Conservation (phyloP, 1,140 invertebrate genomes). For the Coelopa frigida region DNA sequence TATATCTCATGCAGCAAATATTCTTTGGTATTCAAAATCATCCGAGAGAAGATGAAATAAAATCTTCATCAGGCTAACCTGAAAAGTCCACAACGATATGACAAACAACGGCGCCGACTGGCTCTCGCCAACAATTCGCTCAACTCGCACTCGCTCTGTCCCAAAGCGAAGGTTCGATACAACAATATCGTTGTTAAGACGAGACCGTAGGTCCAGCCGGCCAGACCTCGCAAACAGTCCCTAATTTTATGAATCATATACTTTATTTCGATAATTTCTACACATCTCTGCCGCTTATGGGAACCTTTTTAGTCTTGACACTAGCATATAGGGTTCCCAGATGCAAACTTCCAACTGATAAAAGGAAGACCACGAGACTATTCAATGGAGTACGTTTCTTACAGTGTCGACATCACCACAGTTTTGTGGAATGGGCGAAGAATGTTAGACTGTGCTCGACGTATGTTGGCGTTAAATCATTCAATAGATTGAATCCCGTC, state of each 20-base stretch:
- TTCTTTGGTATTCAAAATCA: too few relatives aligned
- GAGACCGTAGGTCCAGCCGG: too few relatives aligned
- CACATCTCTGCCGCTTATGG: neutral
- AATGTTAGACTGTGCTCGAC: constrained; percentile 1
- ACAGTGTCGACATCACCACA: neutral
- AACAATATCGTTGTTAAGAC: too few relatives aligned
- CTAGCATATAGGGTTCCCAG: neutral
- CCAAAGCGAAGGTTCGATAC: too few relatives aligned
- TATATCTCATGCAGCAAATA: too few relatives aligned
- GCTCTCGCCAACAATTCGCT: too few relatives aligned
- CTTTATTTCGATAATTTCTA: neutral
- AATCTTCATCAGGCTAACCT: neutral
- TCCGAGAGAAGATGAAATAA: neutral
- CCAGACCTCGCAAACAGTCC: neutral
- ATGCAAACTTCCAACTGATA: neutral
- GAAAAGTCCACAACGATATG: neutral
- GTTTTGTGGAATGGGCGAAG: neutral
- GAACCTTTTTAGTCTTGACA: neutral
- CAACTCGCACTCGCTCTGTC: too few relatives aligned
- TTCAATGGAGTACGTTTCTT: constrained; percentile 1
- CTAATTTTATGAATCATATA: constrained; percentile 1
- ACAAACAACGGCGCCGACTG: neutral
- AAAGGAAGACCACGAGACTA: neutral
- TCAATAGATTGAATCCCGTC: neutral
- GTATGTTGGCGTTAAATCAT: neutral